Conservation (phyloP, 2,888 invertebrate species). For the Incurvaria masculella region DNA sequence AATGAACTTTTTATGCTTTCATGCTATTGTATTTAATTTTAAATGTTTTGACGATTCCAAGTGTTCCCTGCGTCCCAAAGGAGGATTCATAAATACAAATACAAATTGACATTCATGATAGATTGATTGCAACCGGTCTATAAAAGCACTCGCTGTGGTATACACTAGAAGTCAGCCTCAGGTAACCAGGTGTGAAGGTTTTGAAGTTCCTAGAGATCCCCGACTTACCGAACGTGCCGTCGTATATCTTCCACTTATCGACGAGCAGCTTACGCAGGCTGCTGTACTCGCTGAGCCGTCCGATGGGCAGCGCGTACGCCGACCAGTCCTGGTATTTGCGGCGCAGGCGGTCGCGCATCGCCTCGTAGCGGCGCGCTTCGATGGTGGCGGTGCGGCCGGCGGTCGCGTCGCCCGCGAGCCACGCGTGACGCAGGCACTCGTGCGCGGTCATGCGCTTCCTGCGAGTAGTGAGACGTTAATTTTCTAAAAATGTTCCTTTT, state of each 20-base stretch:
- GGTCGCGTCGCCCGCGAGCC: slow-evolving; percentile 88
- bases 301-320: slow-evolving; percentile 89
- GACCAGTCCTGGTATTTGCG: slow-evolving; percentile 66
- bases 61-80: no score
- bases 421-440: slow-evolving; percentile 93
- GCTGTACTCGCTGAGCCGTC: slow-evolving; percentile 95
- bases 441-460: slow-evolving; percentile 98
- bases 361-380: slow-evolving; percentile 79
- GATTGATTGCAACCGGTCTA: no score
- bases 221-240: slow-evolving; percentile 88
- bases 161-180: no score
- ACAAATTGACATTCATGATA: no score
- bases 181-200: no score
- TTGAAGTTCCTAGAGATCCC: neutral
- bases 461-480: slow-evolving; percentile 7
- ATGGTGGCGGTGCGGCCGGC: slow-evolving; percentile 70
- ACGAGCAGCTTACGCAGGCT: slow-evolving; percentile 92
- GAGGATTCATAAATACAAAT: no score
- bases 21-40: no score
- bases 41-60: no score
- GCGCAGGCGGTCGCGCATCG: slow-evolving; percentile 84
- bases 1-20: no score
- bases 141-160: no score
- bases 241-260: slow-evolving; percentile 96
- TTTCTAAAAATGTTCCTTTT: no score